Percentiles rank a stretch among this genome's conserved stretches.
These are phyloP conservation scores for Strigamia transsilvanica DNA, from an alignment of 2,888 invertebrate species.

Conservation along the genomic window DNA sequence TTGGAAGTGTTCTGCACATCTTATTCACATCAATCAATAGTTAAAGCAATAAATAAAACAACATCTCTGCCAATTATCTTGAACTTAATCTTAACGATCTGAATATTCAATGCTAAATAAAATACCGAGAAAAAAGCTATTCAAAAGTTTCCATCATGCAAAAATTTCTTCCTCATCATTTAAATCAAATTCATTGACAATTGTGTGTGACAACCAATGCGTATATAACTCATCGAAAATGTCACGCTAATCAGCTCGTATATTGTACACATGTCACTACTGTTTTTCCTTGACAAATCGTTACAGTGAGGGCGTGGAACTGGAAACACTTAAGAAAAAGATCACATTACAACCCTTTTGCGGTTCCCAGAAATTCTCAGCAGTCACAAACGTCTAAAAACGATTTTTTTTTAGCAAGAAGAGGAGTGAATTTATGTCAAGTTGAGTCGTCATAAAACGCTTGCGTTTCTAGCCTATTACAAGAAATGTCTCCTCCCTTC, in stretches of 20 bases:
- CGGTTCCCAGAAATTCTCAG: slow-evolving; percentile 41
- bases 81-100: not conserved
- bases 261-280: slow-evolving; percentile 40
- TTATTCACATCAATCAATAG: slow-evolving; percentile 34
- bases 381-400: slow-evolving; percentile 28
- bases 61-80: not conserved
- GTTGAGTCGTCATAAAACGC: slow-evolving; percentile 46
- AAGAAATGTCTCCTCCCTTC: slow-evolving; percentile 1
- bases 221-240: slow-evolving; percentile 49
- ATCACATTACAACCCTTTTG: slow-evolving; percentile 45
- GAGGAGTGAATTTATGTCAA: slow-evolving; percentile 49
- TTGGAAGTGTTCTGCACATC: not conserved
- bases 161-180: slow-evolving; percentile 29
- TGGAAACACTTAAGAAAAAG: slow-evolving; percentile 36
- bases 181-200: slow-evolving; percentile 44
- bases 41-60: slow-evolving; percentile 4
- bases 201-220: slow-evolving; percentile 48
- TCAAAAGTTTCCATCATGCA: not conserved
- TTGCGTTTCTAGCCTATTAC: slow-evolving; percentile 45
- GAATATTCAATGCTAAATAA: slow-evolving; percentile 6
- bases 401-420: not conserved
- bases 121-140: not conserved
- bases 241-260: slow-evolving; percentile 48
- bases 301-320: slow-evolving; percentile 1
- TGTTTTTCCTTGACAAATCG: slow-evolving; percentile 49